Base-by-base conservation (phyloP, 1,140 invertebrate species). In the Daktulosphaira vitifoliae region DNA sequence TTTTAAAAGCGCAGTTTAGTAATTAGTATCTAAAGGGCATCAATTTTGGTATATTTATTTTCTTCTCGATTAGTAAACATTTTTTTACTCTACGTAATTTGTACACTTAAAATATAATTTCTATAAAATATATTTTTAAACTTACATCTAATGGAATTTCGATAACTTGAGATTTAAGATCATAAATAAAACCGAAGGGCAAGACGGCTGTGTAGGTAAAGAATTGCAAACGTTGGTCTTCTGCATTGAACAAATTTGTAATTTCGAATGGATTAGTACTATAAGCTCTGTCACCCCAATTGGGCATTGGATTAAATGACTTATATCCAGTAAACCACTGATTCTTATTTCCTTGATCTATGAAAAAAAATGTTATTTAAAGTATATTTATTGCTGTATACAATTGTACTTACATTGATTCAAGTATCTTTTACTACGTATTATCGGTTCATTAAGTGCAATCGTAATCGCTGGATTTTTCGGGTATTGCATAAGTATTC, bases 201-300 rank as follows among this genome's bases (percentile, higher is more conserved):
- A 90, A 73, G 48, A 87, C 79, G 0, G 85, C 81, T 53, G 87
- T 83, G 72, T 88, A 88, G 4, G 81, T 81, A 75, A 86, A 84
- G 16, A 72, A 69, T 8, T 72, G 71, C 11, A 73, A 70, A 11
- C 51, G 52, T 56, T 68, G 66, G 20, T 69, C 67, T 2, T 53
- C 69, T 15, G 25, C 52, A 37, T 49, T 64, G 62, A 44, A 69
- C 20, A 68, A 46, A 46, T 62, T 62, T 1, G 22, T 22, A 1
- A 25, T 20, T 7, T 62, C 56, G 15, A 62, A 48, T n/a, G 25
- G 39, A 29, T 44, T 11, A 15, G 9, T 3, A 7, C 44, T 11
- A 4, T 20, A 56, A 1, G 38, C 23, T 15, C 53, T 56, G 23
- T 62, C 39, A 13, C 18, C 46, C 56, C 56, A 62, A 33, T 16